Evolutionary conservation across 1,140 invertebrate species (phyloP).

Genomic region (Globodera ellingtonae): DNA sequence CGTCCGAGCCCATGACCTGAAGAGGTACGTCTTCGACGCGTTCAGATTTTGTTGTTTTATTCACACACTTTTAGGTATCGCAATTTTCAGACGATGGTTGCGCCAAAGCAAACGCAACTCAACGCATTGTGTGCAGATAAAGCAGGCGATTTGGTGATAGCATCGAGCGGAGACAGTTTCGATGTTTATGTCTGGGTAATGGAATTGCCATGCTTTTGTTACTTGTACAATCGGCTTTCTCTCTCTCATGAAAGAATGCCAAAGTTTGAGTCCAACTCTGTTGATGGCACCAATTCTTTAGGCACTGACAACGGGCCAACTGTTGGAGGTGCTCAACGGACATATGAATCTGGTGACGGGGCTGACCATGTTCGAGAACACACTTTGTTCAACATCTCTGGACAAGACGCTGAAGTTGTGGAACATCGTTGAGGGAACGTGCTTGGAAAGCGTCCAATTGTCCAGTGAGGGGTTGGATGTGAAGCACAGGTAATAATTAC

Average conservation of each 20-base stretch:
- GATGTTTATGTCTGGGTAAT: slow-evolving; percentile 53
- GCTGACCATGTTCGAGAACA: slow-evolving; percentile 29
- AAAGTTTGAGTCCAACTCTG: not conserved
- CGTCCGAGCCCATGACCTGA: slow-evolving; percentile 53
- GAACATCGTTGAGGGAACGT: slow-evolving; percentile 40
- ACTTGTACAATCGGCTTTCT: not conserved
- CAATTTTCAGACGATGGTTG: slow-evolving; percentile 52
- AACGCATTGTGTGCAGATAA: slow-evolving; percentile 40
- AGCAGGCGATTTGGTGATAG: slow-evolving; percentile 49
- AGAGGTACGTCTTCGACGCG: slow-evolving; percentile 25
- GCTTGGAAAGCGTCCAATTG: slow-evolving; percentile 46
- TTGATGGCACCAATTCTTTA: not conserved
- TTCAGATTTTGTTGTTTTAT: slow-evolving; percentile 16
- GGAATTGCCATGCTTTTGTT: slow-evolving; percentile 24
- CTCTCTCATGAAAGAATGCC: not conserved
- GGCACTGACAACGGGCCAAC: slow-evolving; percentile 4
- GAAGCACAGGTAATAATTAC: slow-evolving; percentile 43
- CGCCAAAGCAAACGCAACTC: slow-evolving; percentile 53
- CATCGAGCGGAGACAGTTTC: slow-evolving; percentile 40
- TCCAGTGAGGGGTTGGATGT: slow-evolving; percentile 50
- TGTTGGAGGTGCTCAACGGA: slow-evolving; percentile 40
- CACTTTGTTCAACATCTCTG: slow-evolving; percentile 41
- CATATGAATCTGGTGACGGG: slow-evolving; percentile 37
- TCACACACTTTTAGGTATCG: slow-evolving; percentile 39
- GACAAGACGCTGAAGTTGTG: slow-evolving; percentile 54